Base-by-base conservation (phyloP, 2,113 vertebrate species). In the Otocyon megalotis region DNA sequence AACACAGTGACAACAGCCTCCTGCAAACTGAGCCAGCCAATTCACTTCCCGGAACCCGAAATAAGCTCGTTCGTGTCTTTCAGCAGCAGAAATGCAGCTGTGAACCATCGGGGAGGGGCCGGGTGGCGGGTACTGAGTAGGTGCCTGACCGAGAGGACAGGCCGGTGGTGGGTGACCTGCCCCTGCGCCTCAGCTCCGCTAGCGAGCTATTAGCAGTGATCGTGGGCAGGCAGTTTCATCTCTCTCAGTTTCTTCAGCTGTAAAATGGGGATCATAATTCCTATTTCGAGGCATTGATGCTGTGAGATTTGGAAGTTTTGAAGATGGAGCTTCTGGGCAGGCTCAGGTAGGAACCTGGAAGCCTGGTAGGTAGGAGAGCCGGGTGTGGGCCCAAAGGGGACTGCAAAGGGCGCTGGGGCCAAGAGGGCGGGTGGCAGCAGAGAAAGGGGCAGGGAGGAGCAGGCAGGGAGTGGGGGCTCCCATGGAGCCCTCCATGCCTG, bases 41-140 rank as follows among this genome's bases (percentile, higher is more conserved):
- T 48, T 84, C 50, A 14, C 60, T 95, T 86, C 62, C 37, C 24
- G 62, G 90, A 72, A 93, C 69, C 58, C 71, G 90, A 82, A 91
- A 54, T 22, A 53, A 90, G 63, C 17, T 12, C 3, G 12, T 7
- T 13, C 4, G 10, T 48, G 19, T 82, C 77, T 88, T 50, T 67
- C n/a, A 71, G 90, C 43, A 63, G 90, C 63, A 87, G 69, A 53
- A 58, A 35, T 8, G 50, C 2, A 14, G 30, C 35, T 26, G 12
- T 26, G 37, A 77, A 30, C 35, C 0, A 2, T 72, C 62, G 53
- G 56, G n/a, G 37, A 28, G 35, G 20, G 67, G 13, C 4, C 43
- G 26, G 53, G 79, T 19, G 48, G 30, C 17, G 19, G 37, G 4
- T 30, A 16, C 43, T 26, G 9, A 12, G n/a, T 48, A 22, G 0